These are phyloP conservation scores for Porites evermanni DNA, from an alignment of 92 coral and sea anemone species.

Conservation along the genomic window DNA sequence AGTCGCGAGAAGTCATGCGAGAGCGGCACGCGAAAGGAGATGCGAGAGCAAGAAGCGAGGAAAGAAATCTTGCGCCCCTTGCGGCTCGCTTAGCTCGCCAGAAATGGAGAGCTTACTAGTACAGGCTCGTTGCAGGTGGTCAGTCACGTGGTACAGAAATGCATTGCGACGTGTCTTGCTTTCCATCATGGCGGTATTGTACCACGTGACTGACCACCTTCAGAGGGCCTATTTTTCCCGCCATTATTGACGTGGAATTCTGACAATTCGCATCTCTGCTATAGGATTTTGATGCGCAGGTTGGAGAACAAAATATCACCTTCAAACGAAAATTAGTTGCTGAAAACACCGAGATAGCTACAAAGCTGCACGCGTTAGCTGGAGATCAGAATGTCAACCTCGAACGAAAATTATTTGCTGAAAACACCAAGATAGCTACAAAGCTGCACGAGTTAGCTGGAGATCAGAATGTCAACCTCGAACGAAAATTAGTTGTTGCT, in stretches of 20 bases:
- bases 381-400: background rate
- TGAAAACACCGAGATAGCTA: background rate
- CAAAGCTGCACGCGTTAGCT: background rate
- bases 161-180: no score
- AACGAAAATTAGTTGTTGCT: background rate
- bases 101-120: no score
- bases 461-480: background rate
- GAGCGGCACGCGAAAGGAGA: no score
- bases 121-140: no score
- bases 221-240: background rate
- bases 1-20: no score
- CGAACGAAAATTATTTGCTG: constrained; percentile 7
- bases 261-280: background rate
- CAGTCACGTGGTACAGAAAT: no score
- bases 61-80: no score
- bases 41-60: no score
- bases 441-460: constrained; percentile 3
- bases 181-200: no score
- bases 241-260: background rate
- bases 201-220: no score
- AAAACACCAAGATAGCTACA: background rate
- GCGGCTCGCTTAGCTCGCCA: no score
- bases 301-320: background rate
- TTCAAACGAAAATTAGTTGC: constrained; percentile 9
- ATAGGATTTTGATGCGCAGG: background rate